Percentiles rank a stretch among this genome's conserved stretches.
Evolutionary conservation across 2,888 invertebrate species (phyloP).

Genomic region (Drosophila seclusa): DNA sequence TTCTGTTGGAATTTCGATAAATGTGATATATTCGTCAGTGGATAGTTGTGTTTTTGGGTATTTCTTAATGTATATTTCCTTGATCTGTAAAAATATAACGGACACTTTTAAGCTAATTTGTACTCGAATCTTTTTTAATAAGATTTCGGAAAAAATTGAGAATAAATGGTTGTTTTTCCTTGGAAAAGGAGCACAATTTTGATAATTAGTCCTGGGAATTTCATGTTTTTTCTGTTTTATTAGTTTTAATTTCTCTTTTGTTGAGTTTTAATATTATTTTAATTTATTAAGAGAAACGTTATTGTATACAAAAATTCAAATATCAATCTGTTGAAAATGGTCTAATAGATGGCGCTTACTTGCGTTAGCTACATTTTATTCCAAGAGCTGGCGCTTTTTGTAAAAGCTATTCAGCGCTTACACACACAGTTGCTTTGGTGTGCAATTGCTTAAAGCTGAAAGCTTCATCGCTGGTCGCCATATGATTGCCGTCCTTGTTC

Average conservation of each 20-base stretch:
- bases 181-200: neutral
- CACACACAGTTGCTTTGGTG: slow-evolving; percentile 38
- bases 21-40: no score
- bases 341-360: slow-evolving; percentile 17
- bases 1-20: no score
- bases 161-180: no score
- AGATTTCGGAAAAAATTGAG: no score
- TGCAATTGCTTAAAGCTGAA: slow-evolving; percentile 63
- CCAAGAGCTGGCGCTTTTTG: slow-evolving; percentile 32
- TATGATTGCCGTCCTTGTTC: slow-evolving; percentile 84
- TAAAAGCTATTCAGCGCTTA: slow-evolving; percentile 16
- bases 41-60: no score
- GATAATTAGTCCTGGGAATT: neutral
- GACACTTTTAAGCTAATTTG: no score
- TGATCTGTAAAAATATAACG: no score
- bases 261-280: neutral
- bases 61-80: no score
- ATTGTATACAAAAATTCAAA: neutral
- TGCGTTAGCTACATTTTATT: neutral
- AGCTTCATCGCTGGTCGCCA: slow-evolving; percentile 58
- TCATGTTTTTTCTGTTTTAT: neutral
- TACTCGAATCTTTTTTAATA: no score
- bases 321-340: neutral
- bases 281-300: neutral
- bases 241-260: neutral